These are phyloP conservation scores for Drosophila sulfurigaster DNA, from an alignment of 1,140 invertebrate genomes.

Conservation along the genomic window DNA sequence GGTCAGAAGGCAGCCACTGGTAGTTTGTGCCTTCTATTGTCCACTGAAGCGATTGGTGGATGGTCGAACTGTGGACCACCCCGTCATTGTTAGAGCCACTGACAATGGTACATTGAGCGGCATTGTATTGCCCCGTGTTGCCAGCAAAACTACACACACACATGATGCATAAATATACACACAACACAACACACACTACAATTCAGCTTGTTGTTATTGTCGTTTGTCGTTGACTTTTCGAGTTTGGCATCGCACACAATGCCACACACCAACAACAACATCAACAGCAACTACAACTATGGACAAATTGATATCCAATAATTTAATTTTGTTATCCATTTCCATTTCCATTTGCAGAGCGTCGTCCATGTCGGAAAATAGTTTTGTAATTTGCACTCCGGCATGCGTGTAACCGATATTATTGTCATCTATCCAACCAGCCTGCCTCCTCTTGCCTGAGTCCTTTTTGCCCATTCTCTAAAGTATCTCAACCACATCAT, in stretches of 20 bases:
- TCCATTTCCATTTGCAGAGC: constrained; percentile 60
- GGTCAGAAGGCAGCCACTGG: constrained; percentile 22
- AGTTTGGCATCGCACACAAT: constrained; percentile 74
- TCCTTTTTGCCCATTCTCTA: constrained; percentile 71
- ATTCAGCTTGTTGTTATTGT: constrained; percentile 50
- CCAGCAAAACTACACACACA: constrained; percentile 22
- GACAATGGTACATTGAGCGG: constrained; percentile 70
- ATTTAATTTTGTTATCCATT: constrained; percentile 83
- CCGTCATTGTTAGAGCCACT: constrained; percentile 68
- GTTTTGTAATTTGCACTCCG: constrained; percentile 82
- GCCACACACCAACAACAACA: constrained; percentile 20
- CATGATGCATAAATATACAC: constrained; percentile 47
- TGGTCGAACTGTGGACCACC: constrained; percentile 48
- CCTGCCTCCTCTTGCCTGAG: background rate
- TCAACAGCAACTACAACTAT: constrained; percentile 17
- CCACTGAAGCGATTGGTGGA: constrained; percentile 46
- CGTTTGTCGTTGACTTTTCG: constrained; percentile 82
- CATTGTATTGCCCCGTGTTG: constrained; percentile 54
- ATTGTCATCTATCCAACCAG: constrained; percentile 54
- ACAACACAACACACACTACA: constrained; percentile 19
- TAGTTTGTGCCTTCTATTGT: constrained; percentile 67
- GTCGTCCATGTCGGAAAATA: constrained; percentile 71
- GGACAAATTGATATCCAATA: constrained; percentile 83
- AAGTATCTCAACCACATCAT: constrained; percentile 50
- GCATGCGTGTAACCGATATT: constrained; percentile 83